Evolutionary conservation across 2,797 vertebrate species (phyloP).

Genomic region (Acanthurus leucopareius): DNA sequence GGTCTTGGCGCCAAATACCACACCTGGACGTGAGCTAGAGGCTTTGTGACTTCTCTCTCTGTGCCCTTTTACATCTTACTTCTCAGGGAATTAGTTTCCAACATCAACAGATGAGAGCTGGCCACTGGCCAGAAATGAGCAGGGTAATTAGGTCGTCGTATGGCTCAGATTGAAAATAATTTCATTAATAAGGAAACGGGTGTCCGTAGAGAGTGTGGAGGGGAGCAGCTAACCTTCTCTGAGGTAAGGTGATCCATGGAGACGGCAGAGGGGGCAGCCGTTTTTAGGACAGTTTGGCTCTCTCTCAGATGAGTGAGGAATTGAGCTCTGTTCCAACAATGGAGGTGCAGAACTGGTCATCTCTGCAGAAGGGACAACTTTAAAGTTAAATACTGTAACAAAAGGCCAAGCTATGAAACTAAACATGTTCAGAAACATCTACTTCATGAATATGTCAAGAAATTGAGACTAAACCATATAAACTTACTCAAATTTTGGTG

Average conservation of each 20-base stretch:
- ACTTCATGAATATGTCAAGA: background rate
- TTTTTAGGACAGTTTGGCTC: slow-evolving; percentile 72
- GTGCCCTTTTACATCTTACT: slow-evolving; percentile 82
- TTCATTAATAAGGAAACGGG: slow-evolving; percentile 80
- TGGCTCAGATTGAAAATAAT: slow-evolving; percentile 83
- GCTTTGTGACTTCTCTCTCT: slow-evolving; percentile 62
- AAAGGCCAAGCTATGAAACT: background rate
- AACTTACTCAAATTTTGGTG: background rate
- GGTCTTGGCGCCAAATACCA: slow-evolving; percentile 79
- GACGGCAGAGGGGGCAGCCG: slow-evolving; percentile 58
- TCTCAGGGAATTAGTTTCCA: slow-evolving; percentile 78
- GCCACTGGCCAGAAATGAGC: slow-evolving; percentile 76
- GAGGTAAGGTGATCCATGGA: slow-evolving; percentile 72
- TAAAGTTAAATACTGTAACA: background rate
- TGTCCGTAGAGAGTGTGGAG: slow-evolving; percentile 72
- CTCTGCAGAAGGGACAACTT: background rate
- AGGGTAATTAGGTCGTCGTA: slow-evolving; percentile 83
- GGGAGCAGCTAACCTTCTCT: slow-evolving; percentile 76
- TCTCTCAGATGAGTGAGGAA: slow-evolving; percentile 55
- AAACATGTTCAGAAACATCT: slow-evolving; percentile 2
- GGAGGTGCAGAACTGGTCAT: background rate
- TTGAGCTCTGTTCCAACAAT: slow-evolving; percentile 27
- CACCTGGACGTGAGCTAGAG: slow-evolving; percentile 80
- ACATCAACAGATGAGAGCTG: slow-evolving; percentile 80
- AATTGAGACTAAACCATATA: background rate